Evolutionary conservation across 2,797 vertebrate genomes (phyloP), one percentile per base, ranked within the genome.

Genomic region (Lacerta viridis): DNA sequence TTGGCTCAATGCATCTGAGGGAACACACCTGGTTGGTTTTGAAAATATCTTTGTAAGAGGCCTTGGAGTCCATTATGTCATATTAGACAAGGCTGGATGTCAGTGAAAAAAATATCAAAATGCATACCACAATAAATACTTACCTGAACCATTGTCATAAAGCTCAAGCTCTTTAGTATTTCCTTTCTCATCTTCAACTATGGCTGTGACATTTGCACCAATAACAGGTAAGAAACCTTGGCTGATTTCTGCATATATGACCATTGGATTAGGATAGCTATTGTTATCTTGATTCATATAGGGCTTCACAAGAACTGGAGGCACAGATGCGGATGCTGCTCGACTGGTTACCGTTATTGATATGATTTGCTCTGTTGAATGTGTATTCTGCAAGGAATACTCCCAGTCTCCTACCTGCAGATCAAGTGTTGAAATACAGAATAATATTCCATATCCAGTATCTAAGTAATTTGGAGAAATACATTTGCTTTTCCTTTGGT

Each of bases 101-200:
- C 13, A 55, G 50, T 55, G 13, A 11, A 55, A 74, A 36, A 33
- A 43, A 55, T 84, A 88, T 39, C 74, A 85, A 77, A 76, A 39
- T 80, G 15, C 43, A 18, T 41, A 33, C 8, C 9, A 41, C 33
- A 29, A 75, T 27, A 55, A 7, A 59, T 27, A n/a, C 20, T 92
- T 95, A 97, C 97, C 97, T 95, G 96, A 91, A 87, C 97, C 97
- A 8, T 96, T 95, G 92, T 97, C 97, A 77, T 92, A 13, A 83
- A 98, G 95, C 59, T 96, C 55, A 86, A 97, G 64, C 7, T 79
- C 59, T 10, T 86, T 29, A 81, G 89, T 20, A 68, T 85, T 29
- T 41, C 92, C 95, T 61, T 11, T 81, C 0, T 55, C 85, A 11
- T 94, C 92, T 94, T 96, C 96, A 87, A 98, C 89, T 7, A 94